These are phyloP conservation scores for Cephalotes varians DNA, from an alignment of 2,888 invertebrate species.

Conservation along the genomic window DNA sequence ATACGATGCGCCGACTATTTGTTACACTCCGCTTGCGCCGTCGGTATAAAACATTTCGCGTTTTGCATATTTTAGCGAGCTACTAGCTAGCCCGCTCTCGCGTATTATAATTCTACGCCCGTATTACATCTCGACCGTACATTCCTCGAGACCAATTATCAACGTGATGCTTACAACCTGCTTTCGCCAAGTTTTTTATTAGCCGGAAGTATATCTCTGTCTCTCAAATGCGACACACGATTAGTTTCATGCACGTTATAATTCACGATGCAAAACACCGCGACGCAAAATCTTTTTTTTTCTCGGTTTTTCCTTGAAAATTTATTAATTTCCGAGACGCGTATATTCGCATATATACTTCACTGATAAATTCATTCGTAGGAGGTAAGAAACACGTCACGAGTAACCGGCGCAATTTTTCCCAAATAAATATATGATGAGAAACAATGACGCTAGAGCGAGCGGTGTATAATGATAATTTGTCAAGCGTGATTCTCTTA, in stretches of 20 bases:
- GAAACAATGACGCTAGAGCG: conserved; percentile 54
- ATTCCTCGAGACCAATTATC: conserved; percentile 38
- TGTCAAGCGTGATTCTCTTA: conserved; percentile 68
- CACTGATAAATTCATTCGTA: conserved; percentile 33
- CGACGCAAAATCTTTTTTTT: conserved; percentile 7
- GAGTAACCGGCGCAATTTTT: conserved; percentile 20
- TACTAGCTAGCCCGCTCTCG: background rate
- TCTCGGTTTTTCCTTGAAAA: conserved; percentile 9
- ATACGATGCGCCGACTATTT: conserved; percentile 9
- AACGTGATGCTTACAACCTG: background rate
- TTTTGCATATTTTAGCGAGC: conserved; percentile 41
- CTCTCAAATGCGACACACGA: background rate
- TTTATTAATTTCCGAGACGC: conserved; percentile 34
- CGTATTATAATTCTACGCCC: conserved; percentile 11
- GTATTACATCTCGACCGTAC: conserved; percentile 23
- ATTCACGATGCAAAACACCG: conserved; percentile 8
- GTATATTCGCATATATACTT: background rate
- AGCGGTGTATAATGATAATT: conserved; percentile 68
- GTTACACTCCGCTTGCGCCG: conserved; percentile 6
- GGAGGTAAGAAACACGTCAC: conserved; percentile 4
- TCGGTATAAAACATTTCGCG: conserved; percentile 17
- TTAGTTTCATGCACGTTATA: background rate
- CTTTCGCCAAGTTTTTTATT: conserved; percentile 6
- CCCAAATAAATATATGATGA: conserved; percentile 48
- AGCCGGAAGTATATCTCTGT: background rate